These are phyloP conservation scores for Chondrilla cf. caribensis DNA, from an alignment of 37 sponge, comb jelly and placozoan genomes.

Conservation along the genomic window DNA sequence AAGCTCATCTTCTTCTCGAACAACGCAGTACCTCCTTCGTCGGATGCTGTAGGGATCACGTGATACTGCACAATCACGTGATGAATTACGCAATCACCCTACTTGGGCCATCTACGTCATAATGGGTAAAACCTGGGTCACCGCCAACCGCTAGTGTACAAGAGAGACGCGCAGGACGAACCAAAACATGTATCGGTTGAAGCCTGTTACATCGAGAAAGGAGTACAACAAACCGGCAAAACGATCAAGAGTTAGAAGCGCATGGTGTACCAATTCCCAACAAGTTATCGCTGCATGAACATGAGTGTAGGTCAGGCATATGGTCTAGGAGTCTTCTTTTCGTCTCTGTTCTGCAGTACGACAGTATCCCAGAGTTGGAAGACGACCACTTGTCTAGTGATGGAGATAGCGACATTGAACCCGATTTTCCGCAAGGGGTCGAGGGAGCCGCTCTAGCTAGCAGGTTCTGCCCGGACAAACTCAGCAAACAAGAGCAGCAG, in stretches of 20 bases:
- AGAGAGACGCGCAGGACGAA: no score
- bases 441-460: slow-evolving; percentile 93
- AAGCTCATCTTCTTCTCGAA: background rate
- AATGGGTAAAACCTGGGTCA: background rate
- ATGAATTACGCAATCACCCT: no score
- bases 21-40: no score
- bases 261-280: no score
- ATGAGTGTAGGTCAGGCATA: no score
- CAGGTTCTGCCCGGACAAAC: slow-evolving; percentile 77
- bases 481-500: slow-evolving; percentile 86
- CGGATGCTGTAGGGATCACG: no score
- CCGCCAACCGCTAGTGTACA: background rate
- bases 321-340: no score
- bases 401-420: slow-evolving; percentile 76
- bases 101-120: no score
- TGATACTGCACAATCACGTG: no score
- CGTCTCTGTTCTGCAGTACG: slow-evolving; percentile 19
- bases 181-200: slow-evolving; percentile 11
- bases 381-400: slow-evolving; percentile 83
- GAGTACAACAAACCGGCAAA: slow-evolving; percentile 30
- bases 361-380: slow-evolving; percentile 50
- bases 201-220: slow-evolving; percentile 12
- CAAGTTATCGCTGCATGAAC: no score
- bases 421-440: slow-evolving; percentile 68
- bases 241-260: slow-evolving; percentile 32